phyloP scores from a whole-genome alignment of 1,140 invertebrate genomes.

The Cydia fagiglandana region DNA sequence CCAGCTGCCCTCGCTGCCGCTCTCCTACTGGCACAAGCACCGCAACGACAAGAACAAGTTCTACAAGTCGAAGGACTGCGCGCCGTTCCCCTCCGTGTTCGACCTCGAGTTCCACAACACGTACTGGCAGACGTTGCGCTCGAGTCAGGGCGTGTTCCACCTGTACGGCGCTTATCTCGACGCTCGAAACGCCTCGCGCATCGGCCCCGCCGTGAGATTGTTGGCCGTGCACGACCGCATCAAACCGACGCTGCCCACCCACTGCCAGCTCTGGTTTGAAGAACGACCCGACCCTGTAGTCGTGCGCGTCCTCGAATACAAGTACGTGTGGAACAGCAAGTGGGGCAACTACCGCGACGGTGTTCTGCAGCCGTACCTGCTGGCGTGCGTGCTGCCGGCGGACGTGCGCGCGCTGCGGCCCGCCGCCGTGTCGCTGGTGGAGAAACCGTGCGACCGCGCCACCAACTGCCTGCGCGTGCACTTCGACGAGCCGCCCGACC shows the following conservation, averaged over 20 bases:
- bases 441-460: conserved; percentile 90
- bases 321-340: conserved; percentile 96
- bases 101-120: conserved; percentile 95
- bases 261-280: conserved; percentile 95
- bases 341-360: conserved; percentile 97
- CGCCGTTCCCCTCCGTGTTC: conserved; percentile 90
- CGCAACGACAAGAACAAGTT: conserved; percentile 86
- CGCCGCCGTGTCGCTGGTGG: conserved; percentile 91
- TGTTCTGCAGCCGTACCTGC: conserved; percentile 94
- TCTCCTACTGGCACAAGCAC: conserved; percentile 90
- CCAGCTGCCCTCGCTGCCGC: conserved; percentile 88
- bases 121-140: conserved; percentile 92
- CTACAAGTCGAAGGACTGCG: conserved; percentile 87
- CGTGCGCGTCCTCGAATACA: conserved; percentile 91
- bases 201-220: conserved; percentile 91
- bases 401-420: conserved; percentile 86
- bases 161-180: conserved; percentile 95
- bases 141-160: conserved; percentile 92
- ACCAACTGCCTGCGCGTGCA: conserved; percentile 93
- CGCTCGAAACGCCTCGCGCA: conserved; percentile 85
- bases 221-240: conserved; percentile 94
- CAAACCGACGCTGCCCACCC: conserved; percentile 89
- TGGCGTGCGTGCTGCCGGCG: conserved; percentile 92
- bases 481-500: conserved; percentile 80
- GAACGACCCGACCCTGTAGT: conserved; percentile 88